Conservation (phyloP, 2,888 invertebrate species). For the Acronicta aceris region DNA sequence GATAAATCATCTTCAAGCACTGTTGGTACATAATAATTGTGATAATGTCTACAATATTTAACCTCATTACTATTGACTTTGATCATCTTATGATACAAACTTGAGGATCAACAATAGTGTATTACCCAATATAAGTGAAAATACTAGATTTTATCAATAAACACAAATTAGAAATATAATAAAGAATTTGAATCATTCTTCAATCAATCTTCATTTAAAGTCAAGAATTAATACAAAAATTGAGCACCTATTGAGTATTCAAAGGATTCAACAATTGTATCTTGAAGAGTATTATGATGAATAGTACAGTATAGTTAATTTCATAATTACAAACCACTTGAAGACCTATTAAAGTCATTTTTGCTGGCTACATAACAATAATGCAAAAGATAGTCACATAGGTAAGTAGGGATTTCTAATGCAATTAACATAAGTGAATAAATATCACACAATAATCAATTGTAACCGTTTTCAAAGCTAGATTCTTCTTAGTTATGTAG, state of each 20-base stretch:
- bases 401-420: constrained; percentile 26
- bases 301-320: background rate
- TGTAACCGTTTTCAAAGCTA: constrained; percentile 8
- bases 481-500: background rate
- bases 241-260: background rate
- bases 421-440: constrained; percentile 29
- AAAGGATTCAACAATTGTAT: background rate
- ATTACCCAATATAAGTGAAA: background rate
- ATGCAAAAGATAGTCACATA: constrained; percentile 19
- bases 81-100: background rate
- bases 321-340: constrained; percentile 8
- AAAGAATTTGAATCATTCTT: constrained; percentile 15
- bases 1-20: too few species aligned
- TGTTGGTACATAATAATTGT: too few species aligned
- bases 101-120: background rate
- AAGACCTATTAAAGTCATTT: background rate
- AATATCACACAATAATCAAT: constrained; percentile 3
- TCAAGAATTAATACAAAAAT: constrained; percentile 5
- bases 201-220: constrained; percentile 1
- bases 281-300: too few species aligned
- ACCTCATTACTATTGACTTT: background rate
- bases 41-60: background rate
- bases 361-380: too few species aligned
- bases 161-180: background rate
- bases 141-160: constrained; percentile 2